A percentile compares a stretch with the other conserved stretches of the same genome.
These are phyloP conservation scores for Coccyzus lansbergi DNA, from an alignment of 2,797 vertebrate species.

Conservation along the genomic window DNA sequence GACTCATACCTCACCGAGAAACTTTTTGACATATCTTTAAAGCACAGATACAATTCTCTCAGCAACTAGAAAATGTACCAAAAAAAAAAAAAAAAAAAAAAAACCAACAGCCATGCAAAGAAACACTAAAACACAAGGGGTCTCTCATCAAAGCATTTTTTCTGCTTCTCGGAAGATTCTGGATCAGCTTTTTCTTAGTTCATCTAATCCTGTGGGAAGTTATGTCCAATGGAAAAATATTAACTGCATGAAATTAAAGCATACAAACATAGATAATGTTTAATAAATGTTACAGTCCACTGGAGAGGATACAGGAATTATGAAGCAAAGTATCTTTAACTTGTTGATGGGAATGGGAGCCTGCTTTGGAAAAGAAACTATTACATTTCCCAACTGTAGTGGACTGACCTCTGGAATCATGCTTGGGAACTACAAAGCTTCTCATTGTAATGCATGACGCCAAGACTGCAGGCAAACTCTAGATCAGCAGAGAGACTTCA, in stretches of 20 bases:
- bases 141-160: background rate
- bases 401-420: background rate
- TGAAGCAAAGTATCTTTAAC: background rate
- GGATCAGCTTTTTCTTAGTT: background rate
- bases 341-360: background rate
- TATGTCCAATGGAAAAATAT: background rate
- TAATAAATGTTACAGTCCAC: background rate
- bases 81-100: no score
- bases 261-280: background rate
- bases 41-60: background rate
- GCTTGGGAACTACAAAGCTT: background rate
- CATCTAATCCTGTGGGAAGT: background rate
- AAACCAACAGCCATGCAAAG: background rate
- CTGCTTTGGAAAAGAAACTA: background rate
- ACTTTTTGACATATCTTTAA: background rate
- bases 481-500: background rate
- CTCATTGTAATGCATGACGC: background rate
- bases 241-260: background rate
- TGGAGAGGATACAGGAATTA: background rate
- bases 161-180: background rate
- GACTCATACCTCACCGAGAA: background rate
- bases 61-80: background rate
- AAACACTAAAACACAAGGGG: background rate
- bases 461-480: accelerated
- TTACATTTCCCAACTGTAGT: background rate